phyloP scores from a whole-genome alignment of 2,888 invertebrate species.

The Tinea semifulvella region DNA sequence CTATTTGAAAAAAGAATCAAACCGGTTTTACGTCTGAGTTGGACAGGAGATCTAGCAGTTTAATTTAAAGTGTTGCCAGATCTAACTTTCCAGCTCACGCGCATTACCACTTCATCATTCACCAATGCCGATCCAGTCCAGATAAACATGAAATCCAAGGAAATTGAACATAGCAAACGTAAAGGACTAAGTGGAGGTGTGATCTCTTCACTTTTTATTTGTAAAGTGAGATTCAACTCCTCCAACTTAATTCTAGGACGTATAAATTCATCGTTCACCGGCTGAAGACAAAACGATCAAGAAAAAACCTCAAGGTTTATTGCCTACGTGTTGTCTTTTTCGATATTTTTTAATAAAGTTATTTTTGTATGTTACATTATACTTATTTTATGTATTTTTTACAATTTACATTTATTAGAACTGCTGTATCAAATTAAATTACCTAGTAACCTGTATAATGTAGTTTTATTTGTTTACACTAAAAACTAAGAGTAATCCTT shows the following conservation, averaged over 20 bases:
- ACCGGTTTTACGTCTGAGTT: slow-evolving; percentile 60
- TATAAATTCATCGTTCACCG: slow-evolving; percentile 21
- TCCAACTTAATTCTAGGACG: slow-evolving; percentile 65
- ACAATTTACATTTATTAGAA: too few species aligned
- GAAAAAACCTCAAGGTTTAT: too few species aligned
- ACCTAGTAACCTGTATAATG: too few species aligned
- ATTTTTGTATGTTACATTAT: background rate
- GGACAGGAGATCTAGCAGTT: slow-evolving; percentile 68
- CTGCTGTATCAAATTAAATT: too few species aligned
- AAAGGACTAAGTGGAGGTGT: slow-evolving; percentile 67
- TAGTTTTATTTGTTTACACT: slow-evolving; percentile 8
- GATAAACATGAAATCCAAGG: background rate
- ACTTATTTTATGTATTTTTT: too few species aligned
- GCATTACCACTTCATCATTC: slow-evolving; percentile 34
- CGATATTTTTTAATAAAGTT: background rate
- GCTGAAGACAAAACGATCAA: background rate
- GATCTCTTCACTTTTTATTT: slow-evolving; percentile 67
- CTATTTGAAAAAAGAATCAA: background rate
- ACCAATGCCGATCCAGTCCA: background rate
- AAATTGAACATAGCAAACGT: slow-evolving; percentile 30
- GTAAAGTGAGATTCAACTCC: slow-evolving; percentile 70
- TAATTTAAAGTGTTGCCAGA: slow-evolving; percentile 56
- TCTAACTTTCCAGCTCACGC: slow-evolving; percentile 69
- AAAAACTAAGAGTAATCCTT: background rate
- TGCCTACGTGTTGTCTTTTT: too few species aligned